These are phyloP conservation scores for Onychostruthus taczanowskii DNA, from an alignment of 2,113 vertebrate species.

Conservation along the genomic window DNA sequence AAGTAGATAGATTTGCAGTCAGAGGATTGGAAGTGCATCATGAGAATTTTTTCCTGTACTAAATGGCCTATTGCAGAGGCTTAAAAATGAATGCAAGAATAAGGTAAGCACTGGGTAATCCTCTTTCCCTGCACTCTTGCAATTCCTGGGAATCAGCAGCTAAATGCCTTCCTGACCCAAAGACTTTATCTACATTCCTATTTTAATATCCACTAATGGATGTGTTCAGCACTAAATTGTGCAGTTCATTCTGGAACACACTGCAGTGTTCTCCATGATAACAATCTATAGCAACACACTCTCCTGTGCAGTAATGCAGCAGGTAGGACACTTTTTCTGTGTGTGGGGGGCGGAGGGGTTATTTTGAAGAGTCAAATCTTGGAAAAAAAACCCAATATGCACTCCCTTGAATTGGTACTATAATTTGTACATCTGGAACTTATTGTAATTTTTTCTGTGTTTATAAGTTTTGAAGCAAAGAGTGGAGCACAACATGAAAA, in stretches of 20 bases:
- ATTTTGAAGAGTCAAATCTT: neutral
- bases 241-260: neutral
- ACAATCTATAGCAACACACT: neutral
- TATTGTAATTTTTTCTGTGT: neutral
- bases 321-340: neutral
- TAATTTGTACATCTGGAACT: neutral
- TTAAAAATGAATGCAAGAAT: neutral
- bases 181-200: neutral
- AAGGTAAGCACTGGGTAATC: neutral
- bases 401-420: neutral
- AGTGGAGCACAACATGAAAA: neutral
- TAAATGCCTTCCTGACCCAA: neutral
- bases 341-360: too few relatives aligned
- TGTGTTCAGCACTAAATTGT: neutral
- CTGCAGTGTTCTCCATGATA: neutral
- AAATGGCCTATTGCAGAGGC: neutral
- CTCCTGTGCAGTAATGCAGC: neutral
- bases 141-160: neutral
- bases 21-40: neutral
- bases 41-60: neutral
- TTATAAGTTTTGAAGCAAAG: neutral
- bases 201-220: neutral
- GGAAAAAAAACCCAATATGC: accelerated
- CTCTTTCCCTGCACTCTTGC: neutral
- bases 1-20: neutral